A percentile compares a stretch with the other conserved stretches of the same genome.
phyloP scores from a whole-genome alignment of 2,113 vertebrate genomes.

The Poecile atricapillus region DNA sequence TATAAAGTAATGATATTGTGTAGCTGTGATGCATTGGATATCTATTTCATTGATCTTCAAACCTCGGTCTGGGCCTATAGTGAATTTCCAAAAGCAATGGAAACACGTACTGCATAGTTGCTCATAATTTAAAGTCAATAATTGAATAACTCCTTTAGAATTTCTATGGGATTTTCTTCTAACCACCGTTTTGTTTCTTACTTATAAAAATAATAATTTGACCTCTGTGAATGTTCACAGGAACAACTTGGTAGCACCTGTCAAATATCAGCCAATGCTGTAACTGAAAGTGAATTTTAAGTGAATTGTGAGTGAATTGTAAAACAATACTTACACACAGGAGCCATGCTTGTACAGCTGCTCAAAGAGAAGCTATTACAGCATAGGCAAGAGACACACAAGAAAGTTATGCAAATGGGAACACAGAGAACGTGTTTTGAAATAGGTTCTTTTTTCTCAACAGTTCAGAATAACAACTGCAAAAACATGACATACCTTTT shows the following conservation, averaged over 20 bases:
- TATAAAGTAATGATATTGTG: neutral
- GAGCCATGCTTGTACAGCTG: neutral
- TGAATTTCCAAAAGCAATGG: neutral
- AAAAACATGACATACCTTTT: neutral
- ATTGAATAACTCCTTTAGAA: neutral
- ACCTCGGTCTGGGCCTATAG: neutral
- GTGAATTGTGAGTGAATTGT: neutral
- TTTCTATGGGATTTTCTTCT: neutral
- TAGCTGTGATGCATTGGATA: neutral
- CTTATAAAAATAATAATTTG: neutral
- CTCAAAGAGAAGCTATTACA: neutral
- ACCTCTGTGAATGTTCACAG: neutral
- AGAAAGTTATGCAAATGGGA: neutral
- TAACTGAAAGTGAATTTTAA: neutral
- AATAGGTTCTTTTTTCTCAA: neutral
- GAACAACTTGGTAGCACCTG: neutral
- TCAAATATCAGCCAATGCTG: neutral
- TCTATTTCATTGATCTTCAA: neutral
- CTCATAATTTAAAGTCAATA: neutral
- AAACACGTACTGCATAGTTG: neutral
- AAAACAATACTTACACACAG: neutral
- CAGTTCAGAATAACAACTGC: neutral
- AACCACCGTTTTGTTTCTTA: neutral
- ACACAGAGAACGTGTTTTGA: neutral
- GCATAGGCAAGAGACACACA: neutral